phyloP scores from a whole-genome alignment of 2,113 vertebrate genomes.

The Brachionichthys hirsutus region DNA sequence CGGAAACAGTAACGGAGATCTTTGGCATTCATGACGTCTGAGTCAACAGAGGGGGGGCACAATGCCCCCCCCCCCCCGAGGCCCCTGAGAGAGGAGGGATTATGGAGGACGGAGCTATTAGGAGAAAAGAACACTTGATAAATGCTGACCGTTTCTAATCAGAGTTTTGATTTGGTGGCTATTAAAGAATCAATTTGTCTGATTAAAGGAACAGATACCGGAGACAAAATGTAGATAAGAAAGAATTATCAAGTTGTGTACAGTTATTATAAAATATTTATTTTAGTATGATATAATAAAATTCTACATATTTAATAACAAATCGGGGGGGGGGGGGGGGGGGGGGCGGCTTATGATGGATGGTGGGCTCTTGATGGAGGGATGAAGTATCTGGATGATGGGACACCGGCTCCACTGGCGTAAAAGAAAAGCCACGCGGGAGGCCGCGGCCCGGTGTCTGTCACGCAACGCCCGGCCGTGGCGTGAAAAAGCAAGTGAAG shows the following conservation, averaged over 20 bases:
- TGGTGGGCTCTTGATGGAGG: slow-evolving; percentile 40
- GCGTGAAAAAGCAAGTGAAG: slow-evolving; percentile 38
- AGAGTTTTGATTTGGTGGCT: no score
- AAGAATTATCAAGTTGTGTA: no score
- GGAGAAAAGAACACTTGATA: slow-evolving; percentile 5
- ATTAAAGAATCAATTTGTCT: slow-evolving; percentile 4
- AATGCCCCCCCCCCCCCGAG: slow-evolving; percentile 68
- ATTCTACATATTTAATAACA: neutral
- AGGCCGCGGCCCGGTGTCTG: slow-evolving; percentile 57
- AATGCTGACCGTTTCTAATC: slow-evolving; percentile 10
- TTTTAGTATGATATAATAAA: no score
- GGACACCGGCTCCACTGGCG: slow-evolving; percentile 1
- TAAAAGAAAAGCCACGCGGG: slow-evolving; percentile 63
- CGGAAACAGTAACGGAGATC: slow-evolving; percentile 75
- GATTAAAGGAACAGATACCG: neutral
- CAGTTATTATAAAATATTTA: no score
- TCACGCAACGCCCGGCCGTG: slow-evolving; percentile 52
- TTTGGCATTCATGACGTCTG: slow-evolving; percentile 76
- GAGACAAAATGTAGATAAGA: no score
- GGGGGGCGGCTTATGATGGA: slow-evolving; percentile 34
- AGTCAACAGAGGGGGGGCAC: slow-evolving; percentile 70
- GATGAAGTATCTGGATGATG: slow-evolving; percentile 30
- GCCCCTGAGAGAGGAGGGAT: slow-evolving; percentile 64
- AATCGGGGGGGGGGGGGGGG: slow-evolving; percentile 6
- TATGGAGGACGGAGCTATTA: slow-evolving; percentile 34